These are phyloP conservation scores for Cheumatopsyche charites DNA, from an alignment of 1,140 invertebrate species.

Conservation along the genomic window DNA sequence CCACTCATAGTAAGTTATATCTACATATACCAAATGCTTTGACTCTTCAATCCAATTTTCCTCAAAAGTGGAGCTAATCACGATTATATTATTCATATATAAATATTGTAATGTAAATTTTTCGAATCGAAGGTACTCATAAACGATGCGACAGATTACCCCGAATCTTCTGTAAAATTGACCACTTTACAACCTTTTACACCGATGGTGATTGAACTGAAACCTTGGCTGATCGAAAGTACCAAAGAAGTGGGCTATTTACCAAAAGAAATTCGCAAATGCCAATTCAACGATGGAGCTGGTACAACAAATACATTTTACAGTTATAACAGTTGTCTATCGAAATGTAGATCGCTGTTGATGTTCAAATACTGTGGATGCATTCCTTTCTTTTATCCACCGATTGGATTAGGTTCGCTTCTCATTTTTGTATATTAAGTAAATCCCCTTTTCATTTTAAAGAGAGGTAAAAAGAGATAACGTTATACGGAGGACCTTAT, in stretches of 20 bases:
- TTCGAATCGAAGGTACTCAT: conserved; percentile 32
- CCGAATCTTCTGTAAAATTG: conserved; percentile 1
- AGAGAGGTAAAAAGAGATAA: no score
- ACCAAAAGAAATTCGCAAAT: conserved; percentile 21
- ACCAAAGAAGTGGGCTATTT: conserved; percentile 7
- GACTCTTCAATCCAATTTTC: no score
- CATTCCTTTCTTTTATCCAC: conserved; percentile 32
- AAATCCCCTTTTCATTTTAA: no score
- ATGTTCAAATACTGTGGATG: conserved; percentile 27
- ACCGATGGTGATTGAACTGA: neutral
- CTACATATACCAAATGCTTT: no score
- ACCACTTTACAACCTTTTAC: neutral
- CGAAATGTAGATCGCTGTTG: conserved; percentile 6
- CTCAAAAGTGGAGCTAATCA: no score
- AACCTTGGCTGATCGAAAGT: conserved; percentile 22
- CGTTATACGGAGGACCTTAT: no score
- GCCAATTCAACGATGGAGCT: conserved; percentile 8
- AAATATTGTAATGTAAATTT: no score
- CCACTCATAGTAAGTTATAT: no score
- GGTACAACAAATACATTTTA: neutral
- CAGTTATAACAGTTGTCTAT: conserved; percentile 16
- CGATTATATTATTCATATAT: no score
- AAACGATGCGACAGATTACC: conserved; percentile 10
- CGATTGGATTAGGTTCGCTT: conserved; percentile 24
- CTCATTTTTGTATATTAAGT: no score